These are phyloP conservation scores for Onychostruthus taczanowskii DNA, from an alignment of 2,113 vertebrate species.

Conservation along the genomic window DNA sequence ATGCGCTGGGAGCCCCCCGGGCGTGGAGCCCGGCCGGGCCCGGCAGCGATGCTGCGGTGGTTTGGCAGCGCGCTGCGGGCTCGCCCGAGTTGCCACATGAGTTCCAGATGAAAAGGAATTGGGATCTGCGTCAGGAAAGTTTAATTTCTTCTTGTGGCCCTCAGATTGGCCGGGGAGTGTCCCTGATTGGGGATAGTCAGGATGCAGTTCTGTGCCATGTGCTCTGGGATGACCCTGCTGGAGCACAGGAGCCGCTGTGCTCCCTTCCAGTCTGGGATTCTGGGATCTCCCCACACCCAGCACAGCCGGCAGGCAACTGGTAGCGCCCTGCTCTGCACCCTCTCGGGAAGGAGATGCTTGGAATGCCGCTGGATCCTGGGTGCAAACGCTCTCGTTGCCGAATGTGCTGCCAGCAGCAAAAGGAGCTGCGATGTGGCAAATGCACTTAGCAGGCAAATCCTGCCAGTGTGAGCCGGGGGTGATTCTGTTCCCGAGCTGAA, in stretches of 20 bases:
- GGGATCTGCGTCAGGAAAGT: background rate
- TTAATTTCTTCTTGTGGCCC: background rate
- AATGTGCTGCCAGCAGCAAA: background rate
- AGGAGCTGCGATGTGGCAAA: background rate
- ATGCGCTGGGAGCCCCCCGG: background rate
- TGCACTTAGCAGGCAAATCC: background rate
- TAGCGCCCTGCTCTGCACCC: background rate
- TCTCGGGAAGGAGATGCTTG: background rate
- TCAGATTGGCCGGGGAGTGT: accelerated
- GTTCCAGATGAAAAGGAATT: background rate
- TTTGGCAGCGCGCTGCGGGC: background rate
- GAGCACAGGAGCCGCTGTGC: background rate
- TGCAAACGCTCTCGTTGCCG: background rate
- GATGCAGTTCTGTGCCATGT: background rate
- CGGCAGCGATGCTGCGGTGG: background rate
- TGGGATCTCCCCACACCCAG: background rate
- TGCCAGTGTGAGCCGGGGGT: background rate
- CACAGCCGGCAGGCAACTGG: background rate
- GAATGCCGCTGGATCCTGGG: background rate
- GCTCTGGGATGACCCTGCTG: background rate
- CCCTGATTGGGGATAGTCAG: background rate
- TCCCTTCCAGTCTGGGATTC: background rate
- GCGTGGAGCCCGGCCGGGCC: background rate
- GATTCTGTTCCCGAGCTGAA: background rate
- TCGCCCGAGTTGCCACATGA: background rate